Percentiles rank a stretch among this genome's conserved stretches.
Evolutionary conservation across 2,113 vertebrate genomes (phyloP).

Genomic region (Hydrochoerus hydrochaeris): DNA sequence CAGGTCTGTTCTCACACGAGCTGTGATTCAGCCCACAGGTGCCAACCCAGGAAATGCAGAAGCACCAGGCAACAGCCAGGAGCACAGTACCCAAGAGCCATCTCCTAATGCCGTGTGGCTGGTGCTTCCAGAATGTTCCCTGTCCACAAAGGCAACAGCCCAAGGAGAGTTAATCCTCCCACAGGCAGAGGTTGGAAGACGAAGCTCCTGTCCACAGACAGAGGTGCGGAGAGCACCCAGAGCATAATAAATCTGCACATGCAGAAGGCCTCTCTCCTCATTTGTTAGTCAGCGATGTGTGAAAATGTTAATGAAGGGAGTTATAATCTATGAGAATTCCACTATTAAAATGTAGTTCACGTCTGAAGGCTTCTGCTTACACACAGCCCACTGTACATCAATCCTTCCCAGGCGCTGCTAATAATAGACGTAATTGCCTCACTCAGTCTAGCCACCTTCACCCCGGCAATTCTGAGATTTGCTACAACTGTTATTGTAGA

Average conservation of each 20-base stretch:
- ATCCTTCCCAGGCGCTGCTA: constrained; percentile 90
- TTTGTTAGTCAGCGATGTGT: constrained; percentile 96
- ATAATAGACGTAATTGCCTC: constrained; percentile 90
- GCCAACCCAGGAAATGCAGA: constrained; percentile 36
- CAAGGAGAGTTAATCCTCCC: constrained; percentile 72
- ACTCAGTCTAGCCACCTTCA: constrained; percentile 87
- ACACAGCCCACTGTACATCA: constrained; percentile 90
- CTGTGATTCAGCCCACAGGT: not conserved
- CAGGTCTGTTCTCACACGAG: not conserved
- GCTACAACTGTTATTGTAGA: constrained; percentile 79
- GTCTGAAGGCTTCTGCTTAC: constrained; percentile 91
- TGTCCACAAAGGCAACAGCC: not conserved
- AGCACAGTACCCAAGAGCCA: not conserved
- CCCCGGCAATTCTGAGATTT: constrained; percentile 74
- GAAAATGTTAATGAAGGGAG: constrained; percentile 99
- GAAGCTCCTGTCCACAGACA: constrained; percentile 65
- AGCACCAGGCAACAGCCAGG: not conserved
- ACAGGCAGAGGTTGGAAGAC: constrained; percentile 76
- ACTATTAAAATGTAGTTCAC: constrained; percentile 94
- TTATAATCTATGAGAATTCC: constrained; percentile 93
- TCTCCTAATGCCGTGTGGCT: not conserved
- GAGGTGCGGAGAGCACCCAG: not conserved
- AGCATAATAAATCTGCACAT: constrained; percentile 89
- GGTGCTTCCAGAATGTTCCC: constrained; percentile 41
- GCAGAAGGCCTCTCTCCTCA: constrained; percentile 93